Conservation (phyloP, 2,888 invertebrate species). For the Lasioglossum leucozonium region DNA sequence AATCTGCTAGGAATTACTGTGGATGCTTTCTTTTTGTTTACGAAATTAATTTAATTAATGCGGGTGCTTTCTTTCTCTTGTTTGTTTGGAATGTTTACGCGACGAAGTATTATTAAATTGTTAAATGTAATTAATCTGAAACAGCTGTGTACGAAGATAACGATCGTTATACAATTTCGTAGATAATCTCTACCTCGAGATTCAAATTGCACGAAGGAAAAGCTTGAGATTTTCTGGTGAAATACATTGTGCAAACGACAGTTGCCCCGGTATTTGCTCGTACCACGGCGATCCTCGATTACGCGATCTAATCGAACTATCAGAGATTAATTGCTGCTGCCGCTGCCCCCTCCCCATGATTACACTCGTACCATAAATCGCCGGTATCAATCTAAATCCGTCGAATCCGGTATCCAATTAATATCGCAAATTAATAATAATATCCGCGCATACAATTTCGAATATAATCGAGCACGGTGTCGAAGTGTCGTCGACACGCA, state of each 20-base stretch:
- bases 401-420: slow-evolving; percentile 1
- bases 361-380: slow-evolving; percentile 10
- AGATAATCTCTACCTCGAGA: too few species aligned
- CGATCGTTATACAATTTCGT: too few species aligned
- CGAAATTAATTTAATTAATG: too few species aligned
- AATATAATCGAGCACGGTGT: not conserved
- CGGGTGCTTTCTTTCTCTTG: too few species aligned
- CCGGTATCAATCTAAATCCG: not conserved
- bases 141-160: too few species aligned
- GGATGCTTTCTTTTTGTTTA: too few species aligned
- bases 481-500: not conserved
- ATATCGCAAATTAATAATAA: slow-evolving; percentile 13
- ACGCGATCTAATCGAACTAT: not conserved
- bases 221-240: not conserved
- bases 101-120: too few species aligned
- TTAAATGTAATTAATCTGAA: too few species aligned
- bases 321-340: slow-evolving; percentile 16
- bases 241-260: not conserved
- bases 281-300: not conserved
- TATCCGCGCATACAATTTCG: not conserved
- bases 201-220: too few species aligned
- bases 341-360: not conserved
- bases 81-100: too few species aligned
- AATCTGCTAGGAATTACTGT: not conserved
- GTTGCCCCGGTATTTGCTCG: not conserved